Evolutionary conservation across 2,888 invertebrate genomes (phyloP), one percentile per base, ranked within the genome.

Genomic region (Erebia ligea): DNA sequence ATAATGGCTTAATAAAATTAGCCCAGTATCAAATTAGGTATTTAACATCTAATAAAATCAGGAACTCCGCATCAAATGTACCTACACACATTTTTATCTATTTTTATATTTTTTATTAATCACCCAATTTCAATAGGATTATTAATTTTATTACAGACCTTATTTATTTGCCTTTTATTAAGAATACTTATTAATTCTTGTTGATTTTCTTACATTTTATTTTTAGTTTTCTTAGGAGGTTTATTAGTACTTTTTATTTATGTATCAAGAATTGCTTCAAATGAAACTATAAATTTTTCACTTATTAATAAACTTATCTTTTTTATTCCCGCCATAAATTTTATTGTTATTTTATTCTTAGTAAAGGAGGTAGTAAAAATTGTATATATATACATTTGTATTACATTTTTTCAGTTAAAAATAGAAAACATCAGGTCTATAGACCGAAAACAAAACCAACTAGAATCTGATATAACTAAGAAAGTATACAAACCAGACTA

Each of bases 161-260:
- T 94, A 76, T 75, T 93, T 80, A 87, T 89, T 66, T 89, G 90
- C 72, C 72, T 94, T 84, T 80, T 93, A 58, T 82, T 90, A 75
- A 91, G 94, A 66, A 81, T 92, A 84, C 76, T 94, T 82, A 87
- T 89, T 77, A 85, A 89, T 84, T 91, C 89, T 71, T 94, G 93
- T 79, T 95, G 94, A 94, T 95, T 94, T 80, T 94, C 94, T 0
- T 95, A 95, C 86, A 94, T 95, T 83, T 80, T 95, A 90, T 95
- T 95, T 81, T 80, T 95, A 88, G 92, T 94, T 79, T 95, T 95
- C 84, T 80, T 95, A 84, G 95, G 95, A 21, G 95, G 95, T 17
- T 87, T 96, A 91, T 78, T 96, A 91, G 93, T 96, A 10, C 78
- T 95, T 89, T 95, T 95, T 89, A 92, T 95, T 85, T 96, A 95